phyloP scores from a whole-genome alignment of 2,113 vertebrate genomes.

The Manacus vitellinus region DNA sequence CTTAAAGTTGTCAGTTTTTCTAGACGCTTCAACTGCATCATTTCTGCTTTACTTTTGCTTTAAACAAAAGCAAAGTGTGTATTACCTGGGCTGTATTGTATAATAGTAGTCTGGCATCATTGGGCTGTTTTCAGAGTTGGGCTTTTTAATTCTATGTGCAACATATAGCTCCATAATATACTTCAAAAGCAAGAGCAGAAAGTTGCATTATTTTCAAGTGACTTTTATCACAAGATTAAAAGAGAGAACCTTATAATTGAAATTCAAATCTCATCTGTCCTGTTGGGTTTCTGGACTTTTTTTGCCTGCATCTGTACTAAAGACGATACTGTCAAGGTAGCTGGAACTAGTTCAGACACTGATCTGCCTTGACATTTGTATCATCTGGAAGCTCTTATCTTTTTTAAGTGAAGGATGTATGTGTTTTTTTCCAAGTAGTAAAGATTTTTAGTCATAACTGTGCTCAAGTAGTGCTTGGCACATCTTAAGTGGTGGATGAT shows the following conservation, averaged over 20 bases:
- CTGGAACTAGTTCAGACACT: constrained; percentile 17
- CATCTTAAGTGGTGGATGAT: neutral
- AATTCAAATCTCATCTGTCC: neutral
- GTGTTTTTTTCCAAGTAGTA: neutral
- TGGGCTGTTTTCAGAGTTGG: neutral
- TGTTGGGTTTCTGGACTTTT: neutral
- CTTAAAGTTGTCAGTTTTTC: neutral
- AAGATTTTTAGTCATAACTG: neutral
- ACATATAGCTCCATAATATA: neutral
- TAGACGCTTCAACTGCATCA: neutral
- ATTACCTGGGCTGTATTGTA: neutral
- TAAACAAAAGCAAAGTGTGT: neutral
- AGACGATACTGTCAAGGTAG: neutral
- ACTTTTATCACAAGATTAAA: neutral
- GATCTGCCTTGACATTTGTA: constrained; percentile 8
- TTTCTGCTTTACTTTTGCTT: neutral
- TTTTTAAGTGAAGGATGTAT: neutral
- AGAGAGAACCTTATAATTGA: neutral
- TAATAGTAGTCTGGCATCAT: neutral
- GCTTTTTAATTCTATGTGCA: neutral
- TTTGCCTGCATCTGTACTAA: neutral
- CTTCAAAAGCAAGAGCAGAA: neutral
- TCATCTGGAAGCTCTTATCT: constrained; percentile 21
- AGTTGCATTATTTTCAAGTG: neutral
- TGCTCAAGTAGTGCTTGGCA: neutral